Evolutionary conservation across 2,888 invertebrate genomes (phyloP), one percentile per base, ranked within the genome.

Genomic region (Thymelicus lineola): DNA sequence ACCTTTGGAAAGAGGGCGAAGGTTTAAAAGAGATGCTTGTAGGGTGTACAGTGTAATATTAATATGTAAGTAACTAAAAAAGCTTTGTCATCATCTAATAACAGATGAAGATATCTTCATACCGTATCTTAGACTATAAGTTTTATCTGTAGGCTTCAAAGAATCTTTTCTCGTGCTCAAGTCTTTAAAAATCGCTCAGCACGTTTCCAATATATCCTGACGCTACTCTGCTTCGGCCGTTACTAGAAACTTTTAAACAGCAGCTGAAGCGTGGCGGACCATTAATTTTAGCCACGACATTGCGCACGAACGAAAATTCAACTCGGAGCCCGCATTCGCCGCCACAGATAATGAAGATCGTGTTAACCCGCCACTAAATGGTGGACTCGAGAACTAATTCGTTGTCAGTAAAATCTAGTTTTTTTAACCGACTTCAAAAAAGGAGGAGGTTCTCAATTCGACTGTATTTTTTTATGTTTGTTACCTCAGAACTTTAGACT

Each of bases 271-370:
- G 59, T 20, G 58, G 42, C 59, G 59, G 48, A 20, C 59, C 66
- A 66, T 66, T 59, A 66, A 66, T 66, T 66, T 66, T 38, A 66
- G 48, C 59, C 66, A 38, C 66, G 66, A 59, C 66, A 58, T 58
- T 66, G 66, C 35, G 46, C 66, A 66, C 66, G 59, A 59, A 66
- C 66, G 66, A 66, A 66, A 66, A 66, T 50, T 66, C 50, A 50
- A 50, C 66, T 66, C 36, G 17, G 50, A 66, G 50, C 66, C 66
- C 59, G 59, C 66, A 66, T 66, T 66, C 65, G 58, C 66, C 48
- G 59, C 20, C 58, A 58, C 20, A 66, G 59, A 59, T 59, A 66
- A 66, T 66, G 66, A 59, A 66, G 66, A 66, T 20, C 58, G 66
- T 66, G 12, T 48, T 3, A 48, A 14, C 50, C 7, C 50, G 9